Conservation (phyloP, 2,888 invertebrate species). For the Marronus borbonicus region DNA sequence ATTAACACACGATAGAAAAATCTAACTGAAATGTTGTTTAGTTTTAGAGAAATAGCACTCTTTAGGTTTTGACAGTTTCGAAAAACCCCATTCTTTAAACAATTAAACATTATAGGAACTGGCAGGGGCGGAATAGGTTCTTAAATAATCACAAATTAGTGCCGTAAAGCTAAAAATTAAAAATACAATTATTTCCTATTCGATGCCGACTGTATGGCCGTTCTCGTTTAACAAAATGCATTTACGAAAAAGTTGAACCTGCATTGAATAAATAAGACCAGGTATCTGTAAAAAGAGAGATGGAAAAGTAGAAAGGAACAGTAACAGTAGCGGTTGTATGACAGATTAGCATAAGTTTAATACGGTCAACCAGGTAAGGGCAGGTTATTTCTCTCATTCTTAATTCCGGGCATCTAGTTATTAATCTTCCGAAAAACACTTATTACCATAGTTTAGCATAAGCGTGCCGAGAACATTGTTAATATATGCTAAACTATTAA, state of each 20-base stretch:
- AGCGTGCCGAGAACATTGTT: slow-evolving; percentile 62
- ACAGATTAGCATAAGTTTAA: slow-evolving; percentile 58
- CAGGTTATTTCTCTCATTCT: slow-evolving; percentile 54
- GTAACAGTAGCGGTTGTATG: slow-evolving; percentile 53
- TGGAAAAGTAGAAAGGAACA: slow-evolving; percentile 54
- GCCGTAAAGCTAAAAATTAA: no score
- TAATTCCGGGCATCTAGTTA: slow-evolving; percentile 61
- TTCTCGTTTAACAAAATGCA: not conserved
- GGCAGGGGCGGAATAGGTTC: no score
- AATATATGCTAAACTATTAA: slow-evolving; percentile 62
- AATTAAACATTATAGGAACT: no score
- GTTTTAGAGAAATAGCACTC: no score
- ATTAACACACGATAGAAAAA: no score
- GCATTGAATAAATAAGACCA: not conserved
- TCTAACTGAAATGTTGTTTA: no score
- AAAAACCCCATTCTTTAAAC: no score
- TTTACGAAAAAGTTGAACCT: slow-evolving; percentile 28
- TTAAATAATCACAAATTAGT: no score
- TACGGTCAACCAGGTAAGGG: slow-evolving; percentile 54
- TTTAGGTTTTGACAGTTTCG: no score
- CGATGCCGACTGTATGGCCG: no score
- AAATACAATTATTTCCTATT: no score
- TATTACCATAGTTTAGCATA: slow-evolving; percentile 66
- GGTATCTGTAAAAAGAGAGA: not conserved
- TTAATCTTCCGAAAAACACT: slow-evolving; percentile 63